Percentiles rank a stretch among this genome's conserved stretches.
phyloP scores from a whole-genome alignment of 2,888 invertebrate genomes.

The Hemistola chrysoprasaria region DNA sequence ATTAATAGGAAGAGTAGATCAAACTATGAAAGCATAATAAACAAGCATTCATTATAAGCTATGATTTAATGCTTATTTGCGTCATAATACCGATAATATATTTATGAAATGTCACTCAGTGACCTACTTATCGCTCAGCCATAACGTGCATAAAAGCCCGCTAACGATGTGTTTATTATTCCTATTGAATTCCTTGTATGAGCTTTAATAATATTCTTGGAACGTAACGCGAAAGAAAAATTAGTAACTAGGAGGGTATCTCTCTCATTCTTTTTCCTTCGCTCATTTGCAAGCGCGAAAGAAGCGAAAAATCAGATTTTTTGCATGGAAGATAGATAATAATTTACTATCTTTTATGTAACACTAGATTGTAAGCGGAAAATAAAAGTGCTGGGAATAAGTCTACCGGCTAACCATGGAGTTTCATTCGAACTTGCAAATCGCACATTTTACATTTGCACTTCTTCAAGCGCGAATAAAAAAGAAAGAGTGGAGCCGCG shows the following conservation, averaged over 20 bases:
- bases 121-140: neutral
- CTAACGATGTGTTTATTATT: slow-evolving; percentile 5
- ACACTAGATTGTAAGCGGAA: too few relatives aligned
- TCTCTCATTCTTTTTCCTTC: slow-evolving; percentile 12
- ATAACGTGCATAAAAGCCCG: slow-evolving; percentile 3
- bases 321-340: too few relatives aligned
- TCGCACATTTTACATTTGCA: slow-evolving; percentile 16
- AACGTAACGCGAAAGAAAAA: slow-evolving; percentile 5
- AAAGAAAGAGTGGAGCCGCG: slow-evolving; percentile 1
- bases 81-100: neutral
- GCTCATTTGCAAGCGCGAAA: slow-evolving; percentile 21
- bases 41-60: too few relatives aligned
- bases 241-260: slow-evolving; percentile 5
- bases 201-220: slow-evolving; percentile 14
- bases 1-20: too few relatives aligned
- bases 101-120: neutral
- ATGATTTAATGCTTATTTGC: neutral
- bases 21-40: too few relatives aligned
- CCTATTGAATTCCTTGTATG: slow-evolving; percentile 6
- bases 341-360: too few relatives aligned
- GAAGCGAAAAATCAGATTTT: slow-evolving; percentile 10
- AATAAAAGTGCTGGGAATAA: too few relatives aligned
- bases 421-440: slow-evolving; percentile 18
- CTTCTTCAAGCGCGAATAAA: slow-evolving; percentile 8
- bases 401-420: too few relatives aligned